Evolutionary conservation across 2,888 invertebrate genomes (phyloP), one percentile per base, ranked within the genome.

Genomic region (Byasa hedistus): DNA sequence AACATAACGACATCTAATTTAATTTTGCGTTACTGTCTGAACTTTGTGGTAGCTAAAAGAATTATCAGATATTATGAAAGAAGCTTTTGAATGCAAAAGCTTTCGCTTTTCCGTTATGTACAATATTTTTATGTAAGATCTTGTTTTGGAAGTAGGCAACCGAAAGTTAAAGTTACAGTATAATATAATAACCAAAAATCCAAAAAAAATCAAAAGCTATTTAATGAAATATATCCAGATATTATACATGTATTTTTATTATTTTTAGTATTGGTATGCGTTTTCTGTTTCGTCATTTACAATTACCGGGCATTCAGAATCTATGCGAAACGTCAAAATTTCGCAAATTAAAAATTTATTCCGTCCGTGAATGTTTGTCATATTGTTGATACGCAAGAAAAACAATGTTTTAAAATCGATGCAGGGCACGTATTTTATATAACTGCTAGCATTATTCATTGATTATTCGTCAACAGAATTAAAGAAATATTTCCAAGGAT

Each of bases 351-450:
- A 64, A 60, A 54, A 67, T 39, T 52, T 59, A 61, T 21, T 54
- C n/a, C 24, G 44, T 68, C 64, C 57, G 61, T 61, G 22, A 22
- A 27, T 57, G 64, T 64, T 64, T 64, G 64, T 64, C 61, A 64
- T 64, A 54, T 68, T 68, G 64, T 54, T 54, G 64, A 61, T 64
- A 59, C 57, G 61, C 61, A 64, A 27, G 57, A 57, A 54, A 52
- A 57, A 62, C 61, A 65, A 68, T 65, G 39, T 61, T 61, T 57
- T 63, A 63, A 67, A 67, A 63, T 63, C 48, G 63, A 56, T 66
- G 63, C 63, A 21, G 59, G 32, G 48, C 60, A 63, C 55, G 54
- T 56, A 56, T 63, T 63, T n/a, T 55, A 36, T 19, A 10, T 63
- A 23, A 21, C 56, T 60, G 59, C 39, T 48, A 22, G 48, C 39